Conservation (phyloP, 2,797 vertebrate genomes). For the Gambelia wislizenii region DNA sequence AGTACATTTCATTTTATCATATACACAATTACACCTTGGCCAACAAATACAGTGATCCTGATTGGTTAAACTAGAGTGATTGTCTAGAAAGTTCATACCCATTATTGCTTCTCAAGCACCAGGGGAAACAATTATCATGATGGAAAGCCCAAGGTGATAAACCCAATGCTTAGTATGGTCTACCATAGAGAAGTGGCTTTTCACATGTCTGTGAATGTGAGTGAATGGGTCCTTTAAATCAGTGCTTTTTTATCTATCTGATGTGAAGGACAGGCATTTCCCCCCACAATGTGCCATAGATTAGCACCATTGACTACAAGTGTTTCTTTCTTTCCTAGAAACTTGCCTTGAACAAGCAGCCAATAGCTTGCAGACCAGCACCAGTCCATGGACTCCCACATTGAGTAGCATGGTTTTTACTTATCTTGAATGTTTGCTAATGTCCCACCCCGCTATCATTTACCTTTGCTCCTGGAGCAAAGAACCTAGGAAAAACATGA, state of each 20-base stretch:
- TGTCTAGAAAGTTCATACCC: neutral
- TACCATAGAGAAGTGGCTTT: neutral
- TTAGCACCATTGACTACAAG: too few species aligned
- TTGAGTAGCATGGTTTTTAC: too few species aligned
- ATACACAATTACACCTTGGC: neutral
- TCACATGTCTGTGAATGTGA: neutral
- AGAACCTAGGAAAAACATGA: neutral
- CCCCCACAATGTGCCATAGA: too few species aligned
- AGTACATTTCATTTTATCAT: neutral
- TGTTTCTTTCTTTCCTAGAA: too few species aligned
- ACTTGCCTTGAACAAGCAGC: too few species aligned
- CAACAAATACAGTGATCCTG: neutral
- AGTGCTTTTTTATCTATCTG: neutral
- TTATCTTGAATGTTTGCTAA: neutral
- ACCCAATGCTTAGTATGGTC: too few species aligned
- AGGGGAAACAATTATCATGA: neutral
- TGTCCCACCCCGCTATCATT: neutral
- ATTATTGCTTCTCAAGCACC: neutral
- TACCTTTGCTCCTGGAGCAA: neutral
- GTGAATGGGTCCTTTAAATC: neutral
- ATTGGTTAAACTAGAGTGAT: neutral
- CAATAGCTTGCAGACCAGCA: too few species aligned
- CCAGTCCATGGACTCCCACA: too few species aligned
- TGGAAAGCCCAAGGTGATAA: neutral
- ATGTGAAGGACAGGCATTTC: neutral